Conservation (phyloP, 2,888 invertebrate species). For the Diplolepis rosae region DNA sequence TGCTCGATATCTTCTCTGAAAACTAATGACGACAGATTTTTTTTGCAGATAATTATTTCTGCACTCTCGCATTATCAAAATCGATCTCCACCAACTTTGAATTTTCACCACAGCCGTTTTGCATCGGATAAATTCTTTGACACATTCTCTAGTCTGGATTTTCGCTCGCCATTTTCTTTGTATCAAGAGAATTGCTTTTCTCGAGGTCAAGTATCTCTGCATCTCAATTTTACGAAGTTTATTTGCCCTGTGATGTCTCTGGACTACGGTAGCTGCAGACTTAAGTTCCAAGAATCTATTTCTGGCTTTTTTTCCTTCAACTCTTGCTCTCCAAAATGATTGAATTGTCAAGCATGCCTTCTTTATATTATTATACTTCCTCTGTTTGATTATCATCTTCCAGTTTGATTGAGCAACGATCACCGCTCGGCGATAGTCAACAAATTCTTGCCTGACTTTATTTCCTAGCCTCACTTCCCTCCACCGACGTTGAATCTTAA, state of each 20-base stretch:
- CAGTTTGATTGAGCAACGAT: constrained; percentile 51
- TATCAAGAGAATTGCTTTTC: constrained; percentile 12
- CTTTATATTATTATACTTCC: constrained; percentile 70
- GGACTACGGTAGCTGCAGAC: constrained; percentile 54
- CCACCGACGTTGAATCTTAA: constrained; percentile 72
- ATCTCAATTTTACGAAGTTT: background rate
- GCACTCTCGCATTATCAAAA: constrained; percentile 40
- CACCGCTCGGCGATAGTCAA: constrained; percentile 43
- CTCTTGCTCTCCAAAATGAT: constrained; percentile 66
- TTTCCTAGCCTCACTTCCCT: constrained; percentile 65
- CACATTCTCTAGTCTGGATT: background rate
- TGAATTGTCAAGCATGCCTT: constrained; percentile 75
- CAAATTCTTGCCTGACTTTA: constrained; percentile 53
- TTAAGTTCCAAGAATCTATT: constrained; percentile 55
- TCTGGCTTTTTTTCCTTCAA: constrained; percentile 57
- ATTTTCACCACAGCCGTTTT: constrained; percentile 58
- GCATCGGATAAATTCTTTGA: background rate
- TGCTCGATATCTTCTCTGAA: constrained; percentile 74
- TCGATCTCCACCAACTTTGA: constrained; percentile 42
- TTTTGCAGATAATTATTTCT: constrained; percentile 36
- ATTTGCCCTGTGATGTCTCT: constrained; percentile 44
- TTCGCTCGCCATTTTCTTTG: constrained; percentile 33
- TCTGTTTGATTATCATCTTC: constrained; percentile 64
- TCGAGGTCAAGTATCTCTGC: background rate
- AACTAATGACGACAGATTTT: constrained; percentile 66